Percentiles rank a stretch among this genome's conserved stretches.
Conservation (phyloP, 2,888 invertebrate genomes). For the Diadromus collaris region DNA sequence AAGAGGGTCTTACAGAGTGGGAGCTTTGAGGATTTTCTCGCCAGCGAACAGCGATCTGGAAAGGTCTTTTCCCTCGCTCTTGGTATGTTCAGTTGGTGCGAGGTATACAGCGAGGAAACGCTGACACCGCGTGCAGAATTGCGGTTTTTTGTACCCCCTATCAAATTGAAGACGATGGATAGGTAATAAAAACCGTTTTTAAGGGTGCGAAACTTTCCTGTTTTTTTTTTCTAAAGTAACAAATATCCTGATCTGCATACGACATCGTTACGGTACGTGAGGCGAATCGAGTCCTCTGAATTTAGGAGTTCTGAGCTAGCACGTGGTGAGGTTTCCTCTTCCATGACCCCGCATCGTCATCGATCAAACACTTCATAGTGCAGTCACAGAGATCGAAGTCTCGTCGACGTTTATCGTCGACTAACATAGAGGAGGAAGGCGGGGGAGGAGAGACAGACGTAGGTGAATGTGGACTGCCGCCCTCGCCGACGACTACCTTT, state of each 20-base stretch:
- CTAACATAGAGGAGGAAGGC: neutral
- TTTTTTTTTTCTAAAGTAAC: neutral
- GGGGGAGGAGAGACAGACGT: constrained; percentile 20
- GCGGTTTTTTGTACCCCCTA: neutral
- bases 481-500: constrained; percentile 10
- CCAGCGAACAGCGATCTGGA: constrained; percentile 5
- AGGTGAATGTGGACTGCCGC: constrained; percentile 21
- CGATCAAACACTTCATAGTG: constrained; percentile 50
- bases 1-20: constrained; percentile 10
- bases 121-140: neutral
- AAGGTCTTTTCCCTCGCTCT: constrained; percentile 13
- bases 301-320: constrained; percentile 1
- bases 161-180: neutral
- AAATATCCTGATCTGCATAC: neutral
- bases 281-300: constrained; percentile 19
- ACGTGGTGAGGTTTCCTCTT: constrained; percentile 8
- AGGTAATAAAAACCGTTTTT: neutral
- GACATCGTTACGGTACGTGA: neutral
- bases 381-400: constrained; percentile 40
- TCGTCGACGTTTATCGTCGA: constrained; percentile 42
- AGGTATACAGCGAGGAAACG: neutral
- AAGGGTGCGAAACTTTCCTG: neutral
- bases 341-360: constrained; percentile 32
- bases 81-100: constrained; percentile 15
- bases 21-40: constrained; percentile 33